Percentiles rank a stretch among this genome's conserved stretches.
These are phyloP conservation scores for Pteromalus puparum DNA, from an alignment of 1,140 invertebrate species.

Conservation along the genomic window DNA sequence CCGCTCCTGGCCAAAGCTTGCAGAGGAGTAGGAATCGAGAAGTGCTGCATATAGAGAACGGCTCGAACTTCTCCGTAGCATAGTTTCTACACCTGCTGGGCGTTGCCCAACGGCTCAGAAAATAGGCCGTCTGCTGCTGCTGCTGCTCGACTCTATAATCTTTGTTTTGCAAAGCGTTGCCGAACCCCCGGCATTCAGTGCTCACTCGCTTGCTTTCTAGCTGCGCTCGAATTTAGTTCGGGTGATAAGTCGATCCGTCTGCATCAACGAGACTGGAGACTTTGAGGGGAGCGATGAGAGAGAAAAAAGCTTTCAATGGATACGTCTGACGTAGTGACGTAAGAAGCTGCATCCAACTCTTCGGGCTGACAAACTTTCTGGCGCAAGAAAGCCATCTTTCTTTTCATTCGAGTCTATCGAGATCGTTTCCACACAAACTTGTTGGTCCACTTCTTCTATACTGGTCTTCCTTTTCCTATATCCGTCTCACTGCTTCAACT, in stretches of 20 bases:
- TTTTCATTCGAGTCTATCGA: neutral
- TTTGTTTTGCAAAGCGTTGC: neutral
- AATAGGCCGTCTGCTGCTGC: neutral
- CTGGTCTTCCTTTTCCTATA: neutral
- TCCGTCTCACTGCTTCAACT: neutral
- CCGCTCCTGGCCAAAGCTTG: neutral
- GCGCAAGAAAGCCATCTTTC: neutral
- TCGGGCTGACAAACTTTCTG: neutral
- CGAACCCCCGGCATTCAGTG: neutral
- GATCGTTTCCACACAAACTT: neutral
- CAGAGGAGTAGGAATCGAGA: neutral
- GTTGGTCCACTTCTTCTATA: neutral
- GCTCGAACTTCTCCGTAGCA: neutral
- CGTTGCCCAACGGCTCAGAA: neutral
- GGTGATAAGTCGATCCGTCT: neutral
- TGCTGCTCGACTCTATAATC: neutral
- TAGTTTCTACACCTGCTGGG: neutral
- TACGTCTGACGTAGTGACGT: neutral
- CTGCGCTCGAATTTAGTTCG: too few species aligned
- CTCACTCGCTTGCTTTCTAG: neutral
- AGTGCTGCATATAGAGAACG: neutral
- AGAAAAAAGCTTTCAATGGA: constrained; percentile 4
- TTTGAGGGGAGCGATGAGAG: neutral
- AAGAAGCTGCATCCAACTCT: neutral
- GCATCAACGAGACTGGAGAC: neutral